These are phyloP conservation scores for Agrochola macilenta DNA, from an alignment of 2,888 invertebrate species.

Conservation along the genomic window DNA sequence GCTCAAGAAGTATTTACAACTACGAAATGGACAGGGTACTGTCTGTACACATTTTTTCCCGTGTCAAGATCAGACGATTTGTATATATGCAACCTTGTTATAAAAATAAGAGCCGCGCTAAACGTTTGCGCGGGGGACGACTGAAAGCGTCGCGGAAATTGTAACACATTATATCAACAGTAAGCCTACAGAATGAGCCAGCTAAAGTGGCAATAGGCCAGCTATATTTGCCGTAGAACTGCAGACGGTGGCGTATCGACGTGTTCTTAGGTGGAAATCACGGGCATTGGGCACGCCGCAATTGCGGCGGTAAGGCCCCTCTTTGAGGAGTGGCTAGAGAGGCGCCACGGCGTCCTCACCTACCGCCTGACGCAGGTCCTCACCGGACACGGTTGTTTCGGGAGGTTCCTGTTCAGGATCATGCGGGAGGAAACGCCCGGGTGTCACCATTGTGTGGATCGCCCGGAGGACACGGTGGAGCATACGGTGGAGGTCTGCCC, in stretches of 20 bases:
- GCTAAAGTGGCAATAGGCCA: neutral
- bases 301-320: too few species aligned
- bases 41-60: constrained; percentile 42
- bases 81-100: constrained; percentile 74
- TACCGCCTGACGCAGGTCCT: too few species aligned
- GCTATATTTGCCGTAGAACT: neutral
- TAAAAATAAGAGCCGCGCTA: constrained; percentile 74
- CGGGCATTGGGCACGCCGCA: too few species aligned
- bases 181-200: constrained; percentile 4
- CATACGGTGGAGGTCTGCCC: too few species aligned
- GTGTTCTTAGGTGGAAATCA: neutral
- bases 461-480: too few species aligned
- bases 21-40: constrained; percentile 33
- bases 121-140: constrained; percentile 71
- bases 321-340: too few species aligned
- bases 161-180: constrained; percentile 41
- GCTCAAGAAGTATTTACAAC: constrained; percentile 23
- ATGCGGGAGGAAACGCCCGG: too few species aligned
- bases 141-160: constrained; percentile 69
- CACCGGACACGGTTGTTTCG: too few species aligned
- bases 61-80: constrained; percentile 68
- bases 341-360: too few species aligned
- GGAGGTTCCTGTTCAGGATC: too few species aligned
- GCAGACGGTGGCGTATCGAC: neutral
- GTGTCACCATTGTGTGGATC: too few species aligned